These are phyloP conservation scores for Ptyas mucosa DNA, from an alignment of 2,113 vertebrate species.

Conservation along the genomic window DNA sequence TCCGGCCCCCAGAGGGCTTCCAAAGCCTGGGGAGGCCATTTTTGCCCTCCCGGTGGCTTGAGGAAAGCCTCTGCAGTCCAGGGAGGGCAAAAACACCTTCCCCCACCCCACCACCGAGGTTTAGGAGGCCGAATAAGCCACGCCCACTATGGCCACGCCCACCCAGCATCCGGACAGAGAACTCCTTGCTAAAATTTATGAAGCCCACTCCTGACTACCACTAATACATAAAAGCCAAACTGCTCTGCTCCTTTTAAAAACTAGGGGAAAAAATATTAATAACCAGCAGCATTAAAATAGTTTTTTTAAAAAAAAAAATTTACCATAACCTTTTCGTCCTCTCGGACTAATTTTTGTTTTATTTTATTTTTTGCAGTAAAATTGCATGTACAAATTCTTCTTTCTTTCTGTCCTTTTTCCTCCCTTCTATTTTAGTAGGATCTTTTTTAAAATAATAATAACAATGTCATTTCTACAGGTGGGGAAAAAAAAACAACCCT, in stretches of 20 bases:
- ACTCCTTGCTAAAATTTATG: no score
- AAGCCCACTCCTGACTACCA: no score
- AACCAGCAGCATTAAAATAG: background rate
- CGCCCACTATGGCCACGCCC: no score
- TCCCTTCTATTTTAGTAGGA: background rate
- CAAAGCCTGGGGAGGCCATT: no score
- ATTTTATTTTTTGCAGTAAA: background rate
- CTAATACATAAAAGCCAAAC: background rate
- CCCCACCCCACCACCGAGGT: fast-evolving
- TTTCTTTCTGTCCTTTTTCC: background rate
- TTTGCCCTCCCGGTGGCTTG: no score
- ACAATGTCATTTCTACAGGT: background rate
- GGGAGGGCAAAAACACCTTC: no score
- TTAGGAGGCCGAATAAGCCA: no score
- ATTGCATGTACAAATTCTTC: background rate
- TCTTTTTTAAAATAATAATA: background rate
- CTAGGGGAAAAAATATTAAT: constrained; percentile 8
- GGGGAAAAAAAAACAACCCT: background rate
- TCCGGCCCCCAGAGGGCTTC: no score
- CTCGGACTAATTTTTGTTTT: background rate
- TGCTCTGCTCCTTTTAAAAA: constrained; percentile 6
- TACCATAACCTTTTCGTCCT: background rate
- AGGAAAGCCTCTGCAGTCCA: no score
- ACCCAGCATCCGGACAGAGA: no score
- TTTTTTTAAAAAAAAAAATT: constrained; percentile 15